Base-by-base conservation (phyloP, 1,140 invertebrate species). In the Plectrocnemia conspersa region DNA sequence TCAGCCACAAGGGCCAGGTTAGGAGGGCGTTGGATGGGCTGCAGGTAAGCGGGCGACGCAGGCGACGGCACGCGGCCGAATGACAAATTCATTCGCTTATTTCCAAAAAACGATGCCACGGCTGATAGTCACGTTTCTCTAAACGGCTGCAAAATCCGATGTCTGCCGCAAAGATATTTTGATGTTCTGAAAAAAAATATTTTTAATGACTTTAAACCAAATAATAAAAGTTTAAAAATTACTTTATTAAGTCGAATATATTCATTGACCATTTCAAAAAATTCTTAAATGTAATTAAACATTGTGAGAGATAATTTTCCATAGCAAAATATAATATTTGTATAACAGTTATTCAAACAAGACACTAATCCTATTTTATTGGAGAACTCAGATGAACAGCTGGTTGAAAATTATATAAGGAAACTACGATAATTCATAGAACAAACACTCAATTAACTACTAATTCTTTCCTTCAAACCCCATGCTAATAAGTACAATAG, bases 91-190 rank as follows among this genome's bases (percentile, higher is more conserved):
- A 61, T 61, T 61, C 54, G 55, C 55, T 57, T 52, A 41, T 52
- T 61, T 61, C 55, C 59, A 61, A 56, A 57, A 56, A 52, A 23
- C 59, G 35, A 19, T 46, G 25, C 24, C 46, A 54, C 59, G 50
- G 55, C 54, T 46, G 52, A 79, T 80, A 85, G 83, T 90, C 88
- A 90, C 87, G 89, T 91, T 84, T 91, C 88, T 82, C 89, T 89
- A 79, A 92, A 89, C 71, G 89, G 88, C 79, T 91, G 87, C 72
- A 91, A 82, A 82, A 92, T 93, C 79, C 90, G 86, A 83, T 93
- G 91, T 80, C 89, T 89, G 82, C 91, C 92, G 81, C 89, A 91
- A 77, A 86, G 86, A 86, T 89, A 91, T 89, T 90, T 90, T 85
- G 88, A 89, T 83, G 85, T 89, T 86, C 89, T 92, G 78, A 64